phyloP scores from a whole-genome alignment of 2,113 vertebrate genomes.

The Pedetes capensis region DNA sequence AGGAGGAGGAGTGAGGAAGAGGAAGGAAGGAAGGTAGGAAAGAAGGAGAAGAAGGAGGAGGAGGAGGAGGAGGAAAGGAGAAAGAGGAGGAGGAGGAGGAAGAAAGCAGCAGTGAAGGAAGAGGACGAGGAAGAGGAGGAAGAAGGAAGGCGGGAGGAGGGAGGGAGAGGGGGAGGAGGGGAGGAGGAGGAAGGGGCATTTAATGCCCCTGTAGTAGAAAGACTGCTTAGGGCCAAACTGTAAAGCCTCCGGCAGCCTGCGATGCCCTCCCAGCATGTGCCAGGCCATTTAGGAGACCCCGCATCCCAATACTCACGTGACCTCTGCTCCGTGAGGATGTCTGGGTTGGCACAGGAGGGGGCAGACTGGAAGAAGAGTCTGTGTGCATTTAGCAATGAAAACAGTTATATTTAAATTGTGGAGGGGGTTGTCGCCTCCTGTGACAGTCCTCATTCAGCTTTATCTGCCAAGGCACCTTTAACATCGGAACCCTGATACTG shows the following conservation, averaged over 20 bases:
- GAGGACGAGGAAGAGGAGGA: too few species aligned
- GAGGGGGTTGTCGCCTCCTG: not conserved
- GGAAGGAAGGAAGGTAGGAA: too few species aligned
- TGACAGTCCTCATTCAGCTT: not conserved
- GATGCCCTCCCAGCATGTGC: too few species aligned
- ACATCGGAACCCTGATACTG: not conserved
- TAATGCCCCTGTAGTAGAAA: not conserved
- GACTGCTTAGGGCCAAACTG: not conserved
- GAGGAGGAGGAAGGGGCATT: too few species aligned
- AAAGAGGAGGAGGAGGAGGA: too few species aligned
- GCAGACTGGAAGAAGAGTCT: not conserved
- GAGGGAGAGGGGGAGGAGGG: too few species aligned
- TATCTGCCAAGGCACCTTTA: not conserved
- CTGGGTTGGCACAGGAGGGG: not conserved
- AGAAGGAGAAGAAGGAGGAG: too few species aligned
- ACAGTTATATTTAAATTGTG: not conserved
- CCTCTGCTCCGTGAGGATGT: fast-evolving
- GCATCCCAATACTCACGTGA: not conserved
- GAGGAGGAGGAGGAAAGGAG: too few species aligned
- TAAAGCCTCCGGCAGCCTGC: not conserved
- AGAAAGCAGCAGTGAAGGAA: too few species aligned
- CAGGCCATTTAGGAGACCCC: not conserved
- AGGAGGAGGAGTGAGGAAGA: too few species aligned
- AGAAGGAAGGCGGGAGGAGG: too few species aligned
- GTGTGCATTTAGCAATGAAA: not conserved